Conservation (phyloP, 2,888 invertebrate species). For the Ochlodes sylvanus region DNA sequence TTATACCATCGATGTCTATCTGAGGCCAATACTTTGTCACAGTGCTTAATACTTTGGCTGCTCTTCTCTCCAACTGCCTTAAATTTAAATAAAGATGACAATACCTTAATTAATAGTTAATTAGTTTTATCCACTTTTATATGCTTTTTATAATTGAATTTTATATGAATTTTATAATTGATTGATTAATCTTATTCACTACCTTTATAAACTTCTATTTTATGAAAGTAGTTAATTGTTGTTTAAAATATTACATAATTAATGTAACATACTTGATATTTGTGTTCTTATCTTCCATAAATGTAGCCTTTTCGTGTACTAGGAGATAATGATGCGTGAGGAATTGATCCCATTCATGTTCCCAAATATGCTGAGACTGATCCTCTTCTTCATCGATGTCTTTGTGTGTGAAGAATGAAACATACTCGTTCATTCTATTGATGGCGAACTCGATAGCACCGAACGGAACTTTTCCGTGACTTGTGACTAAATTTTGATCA, state of each 20-base stretch:
- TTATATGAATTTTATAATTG: too few relatives aligned
- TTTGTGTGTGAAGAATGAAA: conserved; percentile 90
- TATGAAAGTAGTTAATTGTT: too few relatives aligned
- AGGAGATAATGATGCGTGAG: conserved; percentile 88
- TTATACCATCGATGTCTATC: conserved; percentile 92
- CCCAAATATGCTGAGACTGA: conserved; percentile 87
- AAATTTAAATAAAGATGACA: conserved; percentile 51
- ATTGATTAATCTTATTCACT: too few relatives aligned
- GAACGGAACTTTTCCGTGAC: conserved; percentile 89
- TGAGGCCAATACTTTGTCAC: conserved; percentile 92
- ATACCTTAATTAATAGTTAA: too few relatives aligned
- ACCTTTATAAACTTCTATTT: too few relatives aligned
- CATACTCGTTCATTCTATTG: conserved; percentile 90
- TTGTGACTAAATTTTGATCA: conserved; percentile 82
- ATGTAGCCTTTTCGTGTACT: conserved; percentile 87
- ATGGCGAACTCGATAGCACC: conserved; percentile 93
- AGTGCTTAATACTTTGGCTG: conserved; percentile 86
- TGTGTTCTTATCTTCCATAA: conserved; percentile 69
- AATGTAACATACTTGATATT: conserved; percentile 62
- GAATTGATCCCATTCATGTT: conserved; percentile 96
- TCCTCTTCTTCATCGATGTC: conserved; percentile 91
- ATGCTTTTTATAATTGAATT: too few relatives aligned
- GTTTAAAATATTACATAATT: not conserved
- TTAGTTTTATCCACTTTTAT: too few relatives aligned
- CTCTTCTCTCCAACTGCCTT: conserved; percentile 80